Evolutionary conservation across 2,888 invertebrate genomes (phyloP).

Genomic region (Apeira syringaria): DNA sequence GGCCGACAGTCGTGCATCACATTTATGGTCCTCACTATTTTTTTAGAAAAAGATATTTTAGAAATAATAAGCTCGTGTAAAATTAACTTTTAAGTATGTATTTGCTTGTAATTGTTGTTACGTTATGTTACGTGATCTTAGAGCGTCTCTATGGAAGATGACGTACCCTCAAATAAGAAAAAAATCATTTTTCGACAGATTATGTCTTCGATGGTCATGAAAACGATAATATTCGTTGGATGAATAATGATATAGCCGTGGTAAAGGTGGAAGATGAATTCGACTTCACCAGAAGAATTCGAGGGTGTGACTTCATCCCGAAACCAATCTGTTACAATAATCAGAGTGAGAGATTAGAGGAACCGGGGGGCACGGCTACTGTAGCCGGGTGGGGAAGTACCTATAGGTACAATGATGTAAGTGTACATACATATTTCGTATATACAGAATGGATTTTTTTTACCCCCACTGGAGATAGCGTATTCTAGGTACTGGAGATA

Average conservation of each 20-base stretch:
- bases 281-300: slow-evolving; percentile 48
- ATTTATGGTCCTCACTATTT: no score
- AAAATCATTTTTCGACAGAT: slow-evolving; percentile 36
- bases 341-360: slow-evolving; percentile 39
- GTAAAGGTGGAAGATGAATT: slow-evolving; percentile 60
- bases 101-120: no score
- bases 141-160: no score
- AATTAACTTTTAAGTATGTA: no score
- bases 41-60: no score
- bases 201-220: slow-evolving; percentile 62
- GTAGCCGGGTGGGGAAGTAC: slow-evolving; percentile 60
- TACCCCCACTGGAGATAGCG: no score
- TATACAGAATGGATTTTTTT: no score
- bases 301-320: slow-evolving; percentile 55
- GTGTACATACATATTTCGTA: slow-evolving; percentile 18
- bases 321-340: slow-evolving; percentile 55
- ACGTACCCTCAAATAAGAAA: no score
- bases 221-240: slow-evolving; percentile 62
- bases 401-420: slow-evolving; percentile 48
- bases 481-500: no score
- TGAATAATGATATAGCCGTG: slow-evolving; percentile 63
- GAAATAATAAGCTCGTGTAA: no score
- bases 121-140: no score
- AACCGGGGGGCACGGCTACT: slow-evolving; percentile 36
- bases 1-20: no score